phyloP scores from a whole-genome alignment of 2,797 vertebrate genomes.

The Lacerta viridis region DNA sequence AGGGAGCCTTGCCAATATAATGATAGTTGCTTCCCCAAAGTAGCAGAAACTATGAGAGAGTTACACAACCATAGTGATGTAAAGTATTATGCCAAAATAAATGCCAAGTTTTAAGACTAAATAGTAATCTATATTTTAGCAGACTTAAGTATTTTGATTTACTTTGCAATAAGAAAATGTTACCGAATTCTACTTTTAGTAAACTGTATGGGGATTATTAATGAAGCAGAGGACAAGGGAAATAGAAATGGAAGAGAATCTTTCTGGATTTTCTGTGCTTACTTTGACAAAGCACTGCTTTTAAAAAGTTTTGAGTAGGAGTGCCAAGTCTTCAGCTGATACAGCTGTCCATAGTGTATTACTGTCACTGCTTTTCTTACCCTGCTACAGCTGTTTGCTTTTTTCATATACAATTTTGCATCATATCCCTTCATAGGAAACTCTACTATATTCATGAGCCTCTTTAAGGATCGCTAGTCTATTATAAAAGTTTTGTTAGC shows the following conservation, averaged over 20 bases:
- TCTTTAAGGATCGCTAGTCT: background rate
- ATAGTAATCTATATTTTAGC: background rate
- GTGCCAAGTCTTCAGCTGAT: background rate
- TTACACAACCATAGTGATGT: background rate
- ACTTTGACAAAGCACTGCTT: background rate
- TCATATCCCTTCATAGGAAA: background rate
- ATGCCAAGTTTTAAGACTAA: background rate
- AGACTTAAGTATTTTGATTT: background rate
- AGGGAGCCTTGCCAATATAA: background rate
- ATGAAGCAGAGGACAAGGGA: background rate
- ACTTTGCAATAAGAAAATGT: background rate
- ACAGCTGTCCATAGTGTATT: rapidly evolving
- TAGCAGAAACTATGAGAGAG: background rate
- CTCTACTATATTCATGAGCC: background rate
- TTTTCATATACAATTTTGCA: constrained; percentile 5
- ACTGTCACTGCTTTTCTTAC: constrained; percentile 12
- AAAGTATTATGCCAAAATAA: background rate
- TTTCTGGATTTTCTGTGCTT: background rate
- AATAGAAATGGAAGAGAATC: background rate
- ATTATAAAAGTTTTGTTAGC: background rate
- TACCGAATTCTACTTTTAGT: constrained; percentile 14
- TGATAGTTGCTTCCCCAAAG: background rate
- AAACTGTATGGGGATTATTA: background rate
- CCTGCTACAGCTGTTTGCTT: constrained; percentile 16
- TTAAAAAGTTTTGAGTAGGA: background rate